A percentile compares a stretch with the other conserved stretches of the same genome.
Conservation (phyloP, 1,140 invertebrate genomes). For the Pentalonia nigronervosa region DNA sequence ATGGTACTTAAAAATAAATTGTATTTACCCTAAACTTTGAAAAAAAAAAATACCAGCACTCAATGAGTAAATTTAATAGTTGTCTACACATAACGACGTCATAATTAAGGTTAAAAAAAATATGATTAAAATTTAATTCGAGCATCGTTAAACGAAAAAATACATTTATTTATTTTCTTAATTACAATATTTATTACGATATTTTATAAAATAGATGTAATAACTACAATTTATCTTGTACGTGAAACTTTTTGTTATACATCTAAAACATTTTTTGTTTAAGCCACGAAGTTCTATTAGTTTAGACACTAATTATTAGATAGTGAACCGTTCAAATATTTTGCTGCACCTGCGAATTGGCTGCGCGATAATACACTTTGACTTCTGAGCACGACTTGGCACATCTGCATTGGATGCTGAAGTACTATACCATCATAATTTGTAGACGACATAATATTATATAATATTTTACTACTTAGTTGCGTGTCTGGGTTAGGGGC, state of each 20-base stretch:
- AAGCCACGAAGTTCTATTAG: neutral
- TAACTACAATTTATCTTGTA: neutral
- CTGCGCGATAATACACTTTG: neutral
- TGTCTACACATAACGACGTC: neutral
- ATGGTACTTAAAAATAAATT: neutral
- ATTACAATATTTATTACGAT: neutral
- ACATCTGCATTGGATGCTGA: neutral
- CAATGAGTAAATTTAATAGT: neutral
- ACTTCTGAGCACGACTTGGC: neutral
- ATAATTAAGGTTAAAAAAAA: slow-evolving; percentile 12
- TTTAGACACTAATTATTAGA: neutral
- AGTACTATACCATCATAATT: neutral
- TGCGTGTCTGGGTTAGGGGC: too few species aligned
- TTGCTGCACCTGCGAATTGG: neutral
- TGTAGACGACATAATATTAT: neutral
- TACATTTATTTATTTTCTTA: neutral
- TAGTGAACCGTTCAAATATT: neutral
- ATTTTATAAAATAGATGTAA: neutral
- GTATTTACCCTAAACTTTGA: neutral
- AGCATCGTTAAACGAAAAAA: neutral
- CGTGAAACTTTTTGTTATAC: neutral
- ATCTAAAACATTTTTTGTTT: neutral
- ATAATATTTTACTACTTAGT: neutral
- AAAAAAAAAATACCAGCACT: neutral
- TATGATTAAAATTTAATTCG: neutral